Base-by-base conservation (phyloP, 2,113 vertebrate species). In the Excalfactoria chinensis region DNA sequence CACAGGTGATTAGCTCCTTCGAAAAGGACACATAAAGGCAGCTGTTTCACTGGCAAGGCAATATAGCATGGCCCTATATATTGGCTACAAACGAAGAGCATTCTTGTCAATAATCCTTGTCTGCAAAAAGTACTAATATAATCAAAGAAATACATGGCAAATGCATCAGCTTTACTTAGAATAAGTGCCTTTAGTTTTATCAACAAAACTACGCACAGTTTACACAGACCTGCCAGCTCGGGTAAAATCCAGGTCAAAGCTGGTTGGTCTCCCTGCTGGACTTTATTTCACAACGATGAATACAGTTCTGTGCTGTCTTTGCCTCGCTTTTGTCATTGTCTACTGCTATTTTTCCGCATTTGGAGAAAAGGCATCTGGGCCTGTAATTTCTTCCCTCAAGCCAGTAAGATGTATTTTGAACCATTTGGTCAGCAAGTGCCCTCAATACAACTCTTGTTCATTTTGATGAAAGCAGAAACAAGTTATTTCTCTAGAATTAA, bases 1-100 rank as follows among this genome's bases (percentile, higher is more conserved):
- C 93, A 97, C 93, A 98, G 95, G 92, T 97, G 96, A 97, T 63
- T 94, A 95, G 79, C 84, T 97, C 69, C 89, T 95, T 85, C 95
- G 88, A 96, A 97, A 98, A 97, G 85, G 85, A 74, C 79, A 82
- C 51, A 78, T 56, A 93, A 97, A 94, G 37, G 81, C 49, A 94
- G 85, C 90, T 89, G 82, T 89, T 96, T 95, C 96, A 79, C 88
- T 97, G 90, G 95, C 81, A 97, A 96, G 71, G 64, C 70, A 93
- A 90, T 93, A 92, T 41, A 93, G 19, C 22, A 76, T 87, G 90
- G 95, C 91, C 89, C 79, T 95, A 93, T 73, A 96, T 95, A 97
- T 44, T 70, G 75, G 41, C 90, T 95, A 95, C 87, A 97, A 95
- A 97, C 93, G n/a, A 95, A 96, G 97, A 92, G 77, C 59, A 92